Conservation (phyloP, 2,113 vertebrate species). For the Phalacrocorax aristotelis region DNA sequence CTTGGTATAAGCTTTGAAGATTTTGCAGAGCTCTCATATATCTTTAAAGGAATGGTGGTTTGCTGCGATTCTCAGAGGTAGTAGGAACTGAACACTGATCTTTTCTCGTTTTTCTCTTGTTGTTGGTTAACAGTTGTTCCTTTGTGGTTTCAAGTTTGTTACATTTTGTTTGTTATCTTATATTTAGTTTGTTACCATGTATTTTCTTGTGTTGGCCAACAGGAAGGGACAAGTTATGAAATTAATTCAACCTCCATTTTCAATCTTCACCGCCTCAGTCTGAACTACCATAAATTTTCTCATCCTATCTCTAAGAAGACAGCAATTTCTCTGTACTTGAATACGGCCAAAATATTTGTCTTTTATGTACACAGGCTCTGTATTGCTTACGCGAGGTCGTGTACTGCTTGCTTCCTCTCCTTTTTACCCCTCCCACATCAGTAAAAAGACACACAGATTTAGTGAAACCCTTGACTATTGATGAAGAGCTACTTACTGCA, state of each 20-base stretch:
- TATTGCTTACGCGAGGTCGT: not conserved
- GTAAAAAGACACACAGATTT: not conserved
- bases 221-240: not conserved
- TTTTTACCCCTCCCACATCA: not conserved
- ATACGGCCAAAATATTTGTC: not conserved
- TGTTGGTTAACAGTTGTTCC: not conserved
- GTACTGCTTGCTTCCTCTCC: not conserved
- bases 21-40: not conserved
- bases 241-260: not conserved
- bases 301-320: not conserved
- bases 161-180: not conserved
- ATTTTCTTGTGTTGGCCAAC: not conserved
- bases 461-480: not conserved
- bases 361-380: not conserved
- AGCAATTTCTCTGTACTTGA: not conserved
- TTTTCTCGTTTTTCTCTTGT: not conserved
- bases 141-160: not conserved
- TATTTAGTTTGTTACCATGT: not conserved
- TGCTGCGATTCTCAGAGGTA: not conserved
- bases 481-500: not conserved
- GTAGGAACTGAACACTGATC: not conserved
- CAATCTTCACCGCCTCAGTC: not conserved
- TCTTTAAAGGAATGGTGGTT: not conserved
- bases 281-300: not conserved
- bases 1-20: constrained; percentile 42